Base-by-base conservation (phyloP, 1,140 invertebrate genomes). In the Teleogryllus occipitalis region DNA sequence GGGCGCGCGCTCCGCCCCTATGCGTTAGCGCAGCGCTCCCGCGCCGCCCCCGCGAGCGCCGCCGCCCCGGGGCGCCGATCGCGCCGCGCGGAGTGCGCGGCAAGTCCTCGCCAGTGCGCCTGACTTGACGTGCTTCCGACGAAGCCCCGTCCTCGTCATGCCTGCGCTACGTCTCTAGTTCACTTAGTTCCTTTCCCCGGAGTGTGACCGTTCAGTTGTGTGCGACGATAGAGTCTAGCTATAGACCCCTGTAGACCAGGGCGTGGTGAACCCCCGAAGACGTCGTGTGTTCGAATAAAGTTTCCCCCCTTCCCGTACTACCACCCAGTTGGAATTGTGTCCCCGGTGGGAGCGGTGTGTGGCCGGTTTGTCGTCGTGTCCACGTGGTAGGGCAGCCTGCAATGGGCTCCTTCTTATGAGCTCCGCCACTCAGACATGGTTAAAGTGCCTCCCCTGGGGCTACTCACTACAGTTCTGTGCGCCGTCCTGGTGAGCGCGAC, bases 401-500 rank as follows among this genome's bases (percentile, higher is more conserved):
- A 65, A 65, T 65, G 54, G 54, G 54, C 54, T 65, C 54, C 54
- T 65, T n/a, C 49, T 65, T 65, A 65, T 65, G 54, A 65, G 54
- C 54, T 65, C 54, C 54, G 54, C 54, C 54, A 65, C 10, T 65
- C 54, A 65, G 54, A 65, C 54, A 65, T 65, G 54, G 54, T 65
- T 65, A 65, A 65, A 65, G 54, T 65, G 54, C 54, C 54, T 65
- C 54, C 54, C 54, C 54, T 65, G 54, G 54, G 54, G 54, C 54
- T 65, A 65, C 54, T 65, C 54, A 65, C 54, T 65, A 65, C 54
- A 65, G 54, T 65, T 65, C 54, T 65, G 54, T 65, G 54, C 54
- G 54, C 54, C 54, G 10, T 10, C 54, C 18, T 65, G 54, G 54
- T 65, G 54, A 65, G 54, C 54, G 54, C 54, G 54, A 54, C 54